A percentile compares a stretch with the other conserved stretches of the same genome.
Evolutionary conservation across 2,888 invertebrate species (phyloP).

Genomic region (Eupithecia centaureata): DNA sequence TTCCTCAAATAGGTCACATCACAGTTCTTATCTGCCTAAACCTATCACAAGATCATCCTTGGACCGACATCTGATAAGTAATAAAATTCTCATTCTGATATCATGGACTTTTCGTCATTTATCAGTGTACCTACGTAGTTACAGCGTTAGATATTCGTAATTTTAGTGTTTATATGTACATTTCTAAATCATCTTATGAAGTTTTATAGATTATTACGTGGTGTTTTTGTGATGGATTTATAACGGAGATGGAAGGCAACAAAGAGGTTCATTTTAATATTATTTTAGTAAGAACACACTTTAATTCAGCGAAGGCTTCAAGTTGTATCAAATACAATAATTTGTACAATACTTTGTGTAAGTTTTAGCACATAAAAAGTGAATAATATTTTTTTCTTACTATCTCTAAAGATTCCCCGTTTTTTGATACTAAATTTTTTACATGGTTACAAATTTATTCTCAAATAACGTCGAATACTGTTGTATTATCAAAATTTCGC

Average conservation of each 20-base stretch:
- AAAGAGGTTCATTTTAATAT: constrained; percentile 16
- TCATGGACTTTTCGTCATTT: constrained; percentile 17
- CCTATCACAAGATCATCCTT: constrained; percentile 51
- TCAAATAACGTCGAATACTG: background rate
- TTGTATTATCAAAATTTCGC: too few species aligned
- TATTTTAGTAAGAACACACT: background rate
- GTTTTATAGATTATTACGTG: background rate
- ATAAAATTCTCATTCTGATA: constrained; percentile 35
- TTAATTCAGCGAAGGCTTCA: background rate
- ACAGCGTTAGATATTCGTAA: too few species aligned
- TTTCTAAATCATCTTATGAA: background rate
- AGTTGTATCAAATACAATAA: background rate
- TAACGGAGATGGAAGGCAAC: constrained; percentile 19
- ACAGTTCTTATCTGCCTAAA: constrained; percentile 43
- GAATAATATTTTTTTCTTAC: background rate
- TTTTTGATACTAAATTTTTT: background rate
- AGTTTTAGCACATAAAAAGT: background rate
- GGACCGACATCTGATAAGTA: constrained; percentile 36
- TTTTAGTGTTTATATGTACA: too few species aligned
- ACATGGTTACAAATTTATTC: background rate
- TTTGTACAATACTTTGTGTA: background rate
- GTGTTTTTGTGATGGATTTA: background rate
- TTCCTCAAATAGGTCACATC: constrained; percentile 40
- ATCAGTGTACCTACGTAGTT: background rate
- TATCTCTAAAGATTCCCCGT: too few species aligned